Conservation (phyloP, 2,113 vertebrate genomes). For the Corythaixoides concolor region DNA sequence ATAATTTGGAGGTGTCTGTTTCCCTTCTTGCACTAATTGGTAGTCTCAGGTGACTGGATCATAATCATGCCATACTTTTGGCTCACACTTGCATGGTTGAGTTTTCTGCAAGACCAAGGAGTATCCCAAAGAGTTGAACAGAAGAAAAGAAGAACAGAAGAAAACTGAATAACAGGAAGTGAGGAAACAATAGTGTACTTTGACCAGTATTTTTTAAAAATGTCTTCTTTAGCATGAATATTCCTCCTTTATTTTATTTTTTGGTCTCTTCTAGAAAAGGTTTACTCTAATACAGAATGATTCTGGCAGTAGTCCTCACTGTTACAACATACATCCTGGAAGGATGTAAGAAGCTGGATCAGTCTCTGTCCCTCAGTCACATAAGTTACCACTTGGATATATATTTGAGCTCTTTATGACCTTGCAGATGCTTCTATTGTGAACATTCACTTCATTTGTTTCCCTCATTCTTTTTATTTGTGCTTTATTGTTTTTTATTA, state of each 20-base stretch:
- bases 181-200: background rate
- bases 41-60: background rate
- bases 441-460: background rate
- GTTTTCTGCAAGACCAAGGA: background rate
- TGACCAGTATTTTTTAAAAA: background rate
- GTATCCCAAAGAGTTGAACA: background rate
- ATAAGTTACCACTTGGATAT: background rate
- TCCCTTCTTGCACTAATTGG: constrained; percentile 1
- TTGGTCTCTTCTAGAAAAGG: background rate
- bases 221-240: background rate
- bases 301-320: background rate
- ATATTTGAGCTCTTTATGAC: background rate
- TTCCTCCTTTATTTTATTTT: background rate
- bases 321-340: background rate
- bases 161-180: background rate
- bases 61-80: constrained; percentile 17
- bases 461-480: background rate
- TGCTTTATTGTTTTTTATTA: background rate
- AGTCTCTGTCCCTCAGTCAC: background rate
- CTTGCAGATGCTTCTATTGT: background rate
- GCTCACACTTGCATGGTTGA: background rate
- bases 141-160: background rate
- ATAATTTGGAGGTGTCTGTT: background rate
- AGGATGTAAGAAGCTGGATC: constrained; percentile 1
- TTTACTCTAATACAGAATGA: background rate